Evolutionary conservation across 1,140 invertebrate species (phyloP).

Genomic region (Oedothorax gibbosus): DNA sequence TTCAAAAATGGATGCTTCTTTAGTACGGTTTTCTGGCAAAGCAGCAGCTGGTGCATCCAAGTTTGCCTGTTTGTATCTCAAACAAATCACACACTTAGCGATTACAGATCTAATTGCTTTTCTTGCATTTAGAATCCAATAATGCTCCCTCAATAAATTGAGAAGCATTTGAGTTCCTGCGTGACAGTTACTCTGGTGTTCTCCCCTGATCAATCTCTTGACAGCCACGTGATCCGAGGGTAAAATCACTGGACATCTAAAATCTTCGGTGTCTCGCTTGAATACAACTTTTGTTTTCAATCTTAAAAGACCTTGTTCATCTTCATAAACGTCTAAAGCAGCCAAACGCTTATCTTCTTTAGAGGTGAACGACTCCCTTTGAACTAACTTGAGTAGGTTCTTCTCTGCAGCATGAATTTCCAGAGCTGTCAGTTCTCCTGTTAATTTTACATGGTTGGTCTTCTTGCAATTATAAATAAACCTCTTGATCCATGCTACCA

Average conservation of each 20-base stretch:
- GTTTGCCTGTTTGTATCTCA: background rate
- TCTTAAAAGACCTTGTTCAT: background rate
- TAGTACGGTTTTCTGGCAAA: background rate
- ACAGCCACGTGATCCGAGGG: background rate
- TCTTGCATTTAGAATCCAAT: slow-evolving; percentile 6
- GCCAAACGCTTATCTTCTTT: too few relatives aligned
- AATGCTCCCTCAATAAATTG: background rate
- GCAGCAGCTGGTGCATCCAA: too few relatives aligned
- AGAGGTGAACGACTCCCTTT: too few relatives aligned
- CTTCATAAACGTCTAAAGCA: background rate
- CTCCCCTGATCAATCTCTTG: background rate
- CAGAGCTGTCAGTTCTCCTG: too few relatives aligned
- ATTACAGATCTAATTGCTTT: background rate
- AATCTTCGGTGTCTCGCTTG: background rate
- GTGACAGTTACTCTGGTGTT: background rate
- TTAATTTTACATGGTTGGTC: too few relatives aligned
- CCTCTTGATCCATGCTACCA: too few relatives aligned
- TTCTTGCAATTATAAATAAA: too few relatives aligned
- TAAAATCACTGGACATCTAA: background rate
- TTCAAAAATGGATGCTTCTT: background rate
- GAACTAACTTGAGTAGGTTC: too few relatives aligned
- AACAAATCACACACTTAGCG: background rate
- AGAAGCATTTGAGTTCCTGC: background rate
- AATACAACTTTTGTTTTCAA: background rate
- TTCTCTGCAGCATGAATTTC: too few relatives aligned